Percentiles rank a stretch among this genome's conserved stretches.
Evolutionary conservation across 2,888 invertebrate genomes (phyloP).

Genomic region (Spodoptera littoralis): DNA sequence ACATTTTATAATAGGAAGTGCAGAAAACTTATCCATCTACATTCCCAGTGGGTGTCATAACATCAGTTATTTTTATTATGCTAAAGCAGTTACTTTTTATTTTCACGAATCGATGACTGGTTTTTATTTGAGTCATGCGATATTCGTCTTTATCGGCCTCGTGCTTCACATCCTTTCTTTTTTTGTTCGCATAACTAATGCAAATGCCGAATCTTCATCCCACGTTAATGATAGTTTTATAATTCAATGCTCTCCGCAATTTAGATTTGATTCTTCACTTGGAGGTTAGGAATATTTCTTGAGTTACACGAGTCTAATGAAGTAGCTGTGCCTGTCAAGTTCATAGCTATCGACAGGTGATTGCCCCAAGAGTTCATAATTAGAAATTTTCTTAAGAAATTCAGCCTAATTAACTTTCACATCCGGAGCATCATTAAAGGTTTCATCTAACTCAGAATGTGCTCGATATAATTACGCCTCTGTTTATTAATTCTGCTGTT

Average conservation of each 20-base stretch:
- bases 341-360: constrained; percentile 34
- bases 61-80: constrained; percentile 68
- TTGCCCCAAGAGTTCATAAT: constrained; percentile 42
- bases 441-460: constrained; percentile 27
- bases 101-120: constrained; percentile 68
- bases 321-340: constrained; percentile 28
- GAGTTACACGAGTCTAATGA: constrained; percentile 34
- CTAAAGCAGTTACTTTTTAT: constrained; percentile 67
- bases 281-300: constrained; percentile 6
- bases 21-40: constrained; percentile 54
- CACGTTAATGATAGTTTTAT: constrained; percentile 61
- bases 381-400: constrained; percentile 44
- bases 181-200: constrained; percentile 73
- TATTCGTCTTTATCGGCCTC: constrained; percentile 62
- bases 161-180: constrained; percentile 63
- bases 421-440: constrained; percentile 42
- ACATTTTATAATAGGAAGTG: constrained; percentile 57
- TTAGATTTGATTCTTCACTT: constrained; percentile 21
- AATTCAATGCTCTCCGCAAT: constrained; percentile 51
- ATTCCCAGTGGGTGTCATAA: constrained; percentile 65
- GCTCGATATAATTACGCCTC: not conserved
- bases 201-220: constrained; percentile 70
- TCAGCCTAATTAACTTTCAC: constrained; percentile 42
- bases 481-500: constrained; percentile 1
- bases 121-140: constrained; percentile 70